Evolutionary conservation across 2,113 vertebrate species (phyloP).

Genomic region (Callipepla squamata): DNA sequence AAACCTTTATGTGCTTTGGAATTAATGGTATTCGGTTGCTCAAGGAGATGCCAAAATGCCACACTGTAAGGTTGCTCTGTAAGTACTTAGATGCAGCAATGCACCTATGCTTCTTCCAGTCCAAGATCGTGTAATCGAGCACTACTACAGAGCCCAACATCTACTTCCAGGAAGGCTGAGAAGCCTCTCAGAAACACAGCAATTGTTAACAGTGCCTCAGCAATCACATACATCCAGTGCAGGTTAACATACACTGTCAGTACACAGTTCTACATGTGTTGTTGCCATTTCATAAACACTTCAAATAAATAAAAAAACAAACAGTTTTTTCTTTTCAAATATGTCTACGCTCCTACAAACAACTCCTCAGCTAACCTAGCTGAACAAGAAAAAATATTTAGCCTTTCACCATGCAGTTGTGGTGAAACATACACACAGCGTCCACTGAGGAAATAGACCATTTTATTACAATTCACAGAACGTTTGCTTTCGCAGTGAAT

Average conservation of each 20-base stretch:
- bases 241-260: neutral
- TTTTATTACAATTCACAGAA: neutral
- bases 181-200: neutral
- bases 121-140: rapidly evolving
- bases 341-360: neutral
- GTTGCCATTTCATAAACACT: neutral
- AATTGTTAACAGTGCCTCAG: neutral
- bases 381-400: neutral
- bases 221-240: neutral
- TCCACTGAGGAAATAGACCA: neutral
- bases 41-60: neutral
- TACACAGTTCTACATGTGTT: neutral
- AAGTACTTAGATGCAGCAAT: neutral
- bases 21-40: neutral
- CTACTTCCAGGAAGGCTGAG: neutral
- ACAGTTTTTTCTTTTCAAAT: neutral
- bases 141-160: neutral
- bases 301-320: neutral
- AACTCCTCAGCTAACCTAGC: neutral
- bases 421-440: neutral
- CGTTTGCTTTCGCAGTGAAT: neutral
- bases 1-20: constrained; percentile 14
- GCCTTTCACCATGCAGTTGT: neutral
- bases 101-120: neutral
- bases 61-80: neutral